Evolutionary conservation across 2,888 invertebrate genomes (phyloP).

Genomic region (Athalia circularis): DNA sequence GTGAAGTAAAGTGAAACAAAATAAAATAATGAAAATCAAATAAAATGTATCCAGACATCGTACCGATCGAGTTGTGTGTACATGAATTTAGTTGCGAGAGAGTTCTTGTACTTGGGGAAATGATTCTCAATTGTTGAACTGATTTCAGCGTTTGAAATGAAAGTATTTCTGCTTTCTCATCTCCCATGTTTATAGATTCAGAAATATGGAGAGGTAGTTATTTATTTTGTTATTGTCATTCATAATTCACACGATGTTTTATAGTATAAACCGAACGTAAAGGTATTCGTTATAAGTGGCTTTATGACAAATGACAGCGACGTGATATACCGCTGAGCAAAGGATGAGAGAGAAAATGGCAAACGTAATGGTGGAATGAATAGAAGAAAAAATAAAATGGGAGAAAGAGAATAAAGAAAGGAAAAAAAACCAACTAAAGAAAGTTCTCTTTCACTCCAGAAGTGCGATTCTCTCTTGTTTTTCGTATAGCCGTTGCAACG

Average conservation of each 20-base stretch:
- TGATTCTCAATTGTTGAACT: neutral
- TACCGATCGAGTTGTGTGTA: too few species aligned
- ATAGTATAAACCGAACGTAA: neutral
- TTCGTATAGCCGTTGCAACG: slow-evolving; percentile 27
- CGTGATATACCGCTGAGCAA: neutral
- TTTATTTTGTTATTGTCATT: neutral
- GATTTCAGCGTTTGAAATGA: neutral
- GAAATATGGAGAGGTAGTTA: too few species aligned
- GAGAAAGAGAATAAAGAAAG: neutral
- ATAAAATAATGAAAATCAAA: too few species aligned
- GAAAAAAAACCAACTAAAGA: slow-evolving; percentile 9
- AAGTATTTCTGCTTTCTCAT: neutral
- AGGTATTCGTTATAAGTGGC: neutral
- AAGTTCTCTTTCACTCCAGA: slow-evolving; percentile 37
- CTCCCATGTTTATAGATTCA: neutral
- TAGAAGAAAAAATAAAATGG: neutral
- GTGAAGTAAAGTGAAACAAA: too few species aligned
- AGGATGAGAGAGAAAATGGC: neutral
- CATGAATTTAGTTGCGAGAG: neutral
- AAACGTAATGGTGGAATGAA: slow-evolving; percentile 17
- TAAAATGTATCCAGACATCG: too few species aligned
- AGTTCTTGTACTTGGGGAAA: neutral
- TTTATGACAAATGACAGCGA: neutral
- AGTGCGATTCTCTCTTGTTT: slow-evolving; percentile 39
- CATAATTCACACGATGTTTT: neutral